Conservation (phyloP, 2,888 invertebrate species). For the Hyppa rectilinea region DNA sequence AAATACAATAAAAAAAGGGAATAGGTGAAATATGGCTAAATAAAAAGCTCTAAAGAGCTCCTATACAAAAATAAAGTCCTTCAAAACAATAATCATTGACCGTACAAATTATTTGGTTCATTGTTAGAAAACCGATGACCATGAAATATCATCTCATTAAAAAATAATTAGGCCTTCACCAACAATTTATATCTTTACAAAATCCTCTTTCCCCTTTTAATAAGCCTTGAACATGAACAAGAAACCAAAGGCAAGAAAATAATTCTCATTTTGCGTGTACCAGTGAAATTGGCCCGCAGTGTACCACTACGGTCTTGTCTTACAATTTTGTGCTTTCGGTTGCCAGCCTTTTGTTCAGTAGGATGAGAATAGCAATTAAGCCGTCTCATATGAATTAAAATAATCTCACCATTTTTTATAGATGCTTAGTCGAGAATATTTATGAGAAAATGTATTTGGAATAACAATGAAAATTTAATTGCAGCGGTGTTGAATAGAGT, state of each 20-base stretch:
- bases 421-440: slow-evolving; percentile 27
- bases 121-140: not conserved
- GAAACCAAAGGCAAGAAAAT: slow-evolving; percentile 37
- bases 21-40: no score
- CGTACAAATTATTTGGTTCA: not conserved
- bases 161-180: slow-evolving; percentile 42
- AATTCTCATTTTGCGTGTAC: slow-evolving; percentile 52
- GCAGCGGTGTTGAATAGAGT: not conserved
- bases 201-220: slow-evolving; percentile 29
- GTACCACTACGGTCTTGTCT: slow-evolving; percentile 54
- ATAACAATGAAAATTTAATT: slow-evolving; percentile 18
- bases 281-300: slow-evolving; percentile 54
- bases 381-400: slow-evolving; percentile 66
- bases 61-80: not conserved
- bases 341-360: slow-evolving; percentile 47
- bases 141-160: slow-evolving; percentile 31
- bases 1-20: not conserved
- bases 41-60: not conserved
- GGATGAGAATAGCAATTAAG: slow-evolving; percentile 65
- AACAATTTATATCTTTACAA: slow-evolving; percentile 42
- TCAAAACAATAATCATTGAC: not conserved
- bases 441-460: slow-evolving; percentile 13
- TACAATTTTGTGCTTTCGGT: slow-evolving; percentile 53
- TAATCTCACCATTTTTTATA: slow-evolving; percentile 50
- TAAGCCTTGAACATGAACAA: slow-evolving; percentile 48